Evolutionary conservation across 2,113 vertebrate genomes (phyloP).

Genomic region (Apteryx mantelli): DNA sequence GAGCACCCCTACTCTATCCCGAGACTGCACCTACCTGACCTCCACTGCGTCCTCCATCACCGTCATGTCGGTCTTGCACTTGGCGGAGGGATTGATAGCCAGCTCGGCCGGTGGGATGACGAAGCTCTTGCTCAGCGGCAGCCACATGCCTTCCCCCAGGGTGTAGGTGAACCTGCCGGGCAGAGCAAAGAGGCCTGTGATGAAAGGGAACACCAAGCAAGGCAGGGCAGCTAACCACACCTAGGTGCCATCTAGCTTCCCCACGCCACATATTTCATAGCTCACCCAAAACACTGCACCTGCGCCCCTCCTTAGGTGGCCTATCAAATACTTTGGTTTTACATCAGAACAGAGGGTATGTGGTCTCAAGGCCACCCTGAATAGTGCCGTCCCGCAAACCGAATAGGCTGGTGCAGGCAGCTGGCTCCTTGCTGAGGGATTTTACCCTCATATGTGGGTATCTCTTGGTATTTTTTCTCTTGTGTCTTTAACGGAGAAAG

Average conservation of each 20-base stretch:
- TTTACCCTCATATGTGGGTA: not conserved
- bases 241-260: not conserved
- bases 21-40: constrained; percentile 82
- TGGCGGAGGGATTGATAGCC: constrained; percentile 97
- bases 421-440: not conserved
- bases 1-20: not conserved
- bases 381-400: not conserved
- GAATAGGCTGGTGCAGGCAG: not conserved
- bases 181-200: not conserved
- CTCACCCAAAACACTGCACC: not conserved
- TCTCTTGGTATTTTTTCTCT: not conserved
- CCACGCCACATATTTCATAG: not conserved
- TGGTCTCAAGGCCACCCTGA: no score
- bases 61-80: constrained; percentile 99
- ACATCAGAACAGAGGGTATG: not conserved
- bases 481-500: no score
- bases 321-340: not conserved
- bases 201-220: not conserved
- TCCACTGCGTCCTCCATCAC: constrained; percentile 99
- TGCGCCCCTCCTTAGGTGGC: no score
- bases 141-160: constrained; percentile 97
- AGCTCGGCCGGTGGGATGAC: constrained; percentile 96
- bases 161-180: constrained; percentile 94
- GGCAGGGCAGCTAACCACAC: not conserved
- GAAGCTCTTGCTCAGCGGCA: constrained; percentile 97